Base-by-base conservation (phyloP, 1,140 invertebrate genomes). In the Teleopsis dalmanni region DNA sequence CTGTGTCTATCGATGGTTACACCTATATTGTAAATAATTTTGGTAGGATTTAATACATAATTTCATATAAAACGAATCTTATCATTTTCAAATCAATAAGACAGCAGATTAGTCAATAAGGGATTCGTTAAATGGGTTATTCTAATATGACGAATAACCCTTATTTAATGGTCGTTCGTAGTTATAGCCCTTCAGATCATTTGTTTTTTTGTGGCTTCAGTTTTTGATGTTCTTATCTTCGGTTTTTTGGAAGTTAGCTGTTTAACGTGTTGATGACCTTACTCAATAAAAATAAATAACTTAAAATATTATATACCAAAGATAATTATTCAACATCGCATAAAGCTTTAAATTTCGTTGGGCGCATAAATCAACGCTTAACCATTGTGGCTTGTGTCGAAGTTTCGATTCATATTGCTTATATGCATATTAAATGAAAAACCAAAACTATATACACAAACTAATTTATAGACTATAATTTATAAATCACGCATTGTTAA, bases 201-300 rank as follows among this genome's bases (percentile, higher is more conserved):
- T 21, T 2, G 19, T 37, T 10, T 3, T n/a, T 18, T 19, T 21
- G 36, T 11, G 9, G 18, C 36, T 37, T 37, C 10, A 37, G n/a
- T 37, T 19, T 13, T 10, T 37, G 18, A 37, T 14, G 36, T 19
- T 37, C 36, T 10, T 27, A 11, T 10, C 10, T 26, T 27, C 1
- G 1, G 8, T 16, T 41, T 26, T 41, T 26, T 6, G 11, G n/a
- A 14, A 14, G 33, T 34, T 6, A 13, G 13, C 19, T 40, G 37
- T 19, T 33, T 19, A 34, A 13, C 7, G 19, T 45, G 29, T 11
- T 33, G 43, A 34, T 33, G 29, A 45, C 43, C 43, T 45, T 45
- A 45, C 9, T 14, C 5, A 23, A 41, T n/a, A 22, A 25, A 45
- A 18, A 29, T 14, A n/a, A 21, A 23, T 13, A 10, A 45, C 9